Evolutionary conservation across 2,888 invertebrate species (phyloP), one percentile per base, ranked within the genome.

Genomic region (Selenia dentaria): DNA sequence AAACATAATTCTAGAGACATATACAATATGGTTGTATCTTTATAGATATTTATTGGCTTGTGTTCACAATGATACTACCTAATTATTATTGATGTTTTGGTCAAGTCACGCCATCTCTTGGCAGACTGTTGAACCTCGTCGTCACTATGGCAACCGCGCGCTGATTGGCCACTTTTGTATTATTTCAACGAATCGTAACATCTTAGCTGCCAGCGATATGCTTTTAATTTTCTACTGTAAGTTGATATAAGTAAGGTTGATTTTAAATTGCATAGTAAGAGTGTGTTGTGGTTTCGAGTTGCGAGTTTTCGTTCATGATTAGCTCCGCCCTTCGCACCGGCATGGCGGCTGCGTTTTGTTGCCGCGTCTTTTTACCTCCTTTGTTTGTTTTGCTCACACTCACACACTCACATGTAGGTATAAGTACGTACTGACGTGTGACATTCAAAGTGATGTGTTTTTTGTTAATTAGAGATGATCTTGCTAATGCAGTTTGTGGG

Each of bases 91-190:
- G 35, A 39, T 25, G 43, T 42, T 40, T 26, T 34, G 26, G 40
- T 35, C 42, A 20, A 47, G 43, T 50, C 31, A 51, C 82, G 86
- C 86, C 90, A 89, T 87, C 90, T 90, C 71, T 67, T 68, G 60
- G 52, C 37, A 47, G 47, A 53, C 54, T 37, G 62, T 50, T 61
- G 49, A 57, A 75, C 70, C 70, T 53, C 37, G 4, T 32, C 75
- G 88, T 86, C 67, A 76, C 74, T 70, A 85, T 85, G 74, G 83
- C 73, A 80, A 90, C 89, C 75, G 74, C 59, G 63, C 79, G 73
- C 81, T 87, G 82, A 88, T 88, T 87, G 86, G 88, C 87, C 82
- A 82, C 85, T 84, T 83, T 74, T 65, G 45, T 54, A 36, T 48
- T 41, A 52, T 52, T 49, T 45, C 46, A 47, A 49, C 67, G 52